Percentiles rank a stretch among this genome's conserved stretches.
phyloP scores from a whole-genome alignment of 2,113 vertebrate genomes.

The Rattus rattus region DNA sequence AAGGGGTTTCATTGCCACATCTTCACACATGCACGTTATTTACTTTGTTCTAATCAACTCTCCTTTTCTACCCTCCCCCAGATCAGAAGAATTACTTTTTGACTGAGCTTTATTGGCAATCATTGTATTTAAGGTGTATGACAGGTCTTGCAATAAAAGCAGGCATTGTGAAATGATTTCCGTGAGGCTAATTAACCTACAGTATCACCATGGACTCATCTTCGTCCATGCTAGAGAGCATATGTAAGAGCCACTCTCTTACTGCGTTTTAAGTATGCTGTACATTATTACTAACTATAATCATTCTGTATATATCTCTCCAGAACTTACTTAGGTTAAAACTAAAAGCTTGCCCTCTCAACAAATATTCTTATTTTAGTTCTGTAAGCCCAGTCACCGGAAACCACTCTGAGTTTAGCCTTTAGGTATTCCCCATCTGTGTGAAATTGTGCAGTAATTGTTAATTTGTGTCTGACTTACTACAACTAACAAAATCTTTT shows the following conservation, averaged over 20 bases:
- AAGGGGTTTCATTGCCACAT: neutral
- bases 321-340: neutral
- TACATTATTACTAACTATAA: neutral
- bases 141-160: neutral
- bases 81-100: neutral
- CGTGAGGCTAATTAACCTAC: neutral
- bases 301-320: neutral
- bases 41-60: neutral
- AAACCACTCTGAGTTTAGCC: neutral
- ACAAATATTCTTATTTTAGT: neutral
- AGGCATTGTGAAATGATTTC: neutral
- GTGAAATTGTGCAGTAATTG: neutral
- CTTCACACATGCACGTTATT: neutral
- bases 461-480: neutral
- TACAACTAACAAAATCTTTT: neutral
- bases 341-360: neutral
- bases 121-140: neutral
- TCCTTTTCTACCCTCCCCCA: neutral
- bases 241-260: neutral
- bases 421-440: neutral
- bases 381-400: neutral
- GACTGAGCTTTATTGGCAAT: neutral
- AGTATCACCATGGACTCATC: neutral
- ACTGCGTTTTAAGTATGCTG: neutral
- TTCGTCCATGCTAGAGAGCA: neutral